Evolutionary conservation across 2,888 invertebrate genomes (phyloP).

Genomic region (Amblyteles armatorius): DNA sequence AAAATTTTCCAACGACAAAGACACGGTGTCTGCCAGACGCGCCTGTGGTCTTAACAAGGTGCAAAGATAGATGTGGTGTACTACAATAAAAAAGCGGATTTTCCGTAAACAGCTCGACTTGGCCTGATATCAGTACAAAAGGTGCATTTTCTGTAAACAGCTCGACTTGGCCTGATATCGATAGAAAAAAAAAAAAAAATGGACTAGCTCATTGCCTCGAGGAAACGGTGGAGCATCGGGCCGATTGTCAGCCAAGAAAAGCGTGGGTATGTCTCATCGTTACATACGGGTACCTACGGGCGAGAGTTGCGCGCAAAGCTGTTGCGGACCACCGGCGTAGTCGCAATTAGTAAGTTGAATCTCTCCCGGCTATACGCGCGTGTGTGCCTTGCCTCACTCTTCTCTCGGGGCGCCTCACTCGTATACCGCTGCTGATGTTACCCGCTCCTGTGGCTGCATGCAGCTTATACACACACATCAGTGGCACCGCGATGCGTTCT

Average conservation of each 20-base stretch:
- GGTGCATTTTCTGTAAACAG: no score
- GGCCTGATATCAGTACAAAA: not conserved
- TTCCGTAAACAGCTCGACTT: not conserved
- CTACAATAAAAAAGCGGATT: no score
- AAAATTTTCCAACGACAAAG: no score
- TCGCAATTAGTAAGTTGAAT: slow-evolving; percentile 82
- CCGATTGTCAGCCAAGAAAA: slow-evolving; percentile 40
- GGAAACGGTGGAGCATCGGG: slow-evolving; percentile 16
- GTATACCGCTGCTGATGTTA: slow-evolving; percentile 55
- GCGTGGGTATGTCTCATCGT: slow-evolving; percentile 77
- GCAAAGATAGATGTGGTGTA: no score
- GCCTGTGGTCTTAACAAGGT: no score
- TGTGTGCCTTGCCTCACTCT: slow-evolving; percentile 67
- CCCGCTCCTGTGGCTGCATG: slow-evolving; percentile 61
- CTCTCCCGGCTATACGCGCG: slow-evolving; percentile 76
- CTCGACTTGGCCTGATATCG: not conserved
- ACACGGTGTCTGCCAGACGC: no score
- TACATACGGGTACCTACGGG: slow-evolving; percentile 70
- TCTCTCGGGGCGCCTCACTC: slow-evolving; percentile 31
- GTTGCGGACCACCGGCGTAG: slow-evolving; percentile 79
- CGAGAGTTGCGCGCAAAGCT: slow-evolving; percentile 56
- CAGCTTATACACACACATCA: not conserved
- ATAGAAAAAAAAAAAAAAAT: not conserved
- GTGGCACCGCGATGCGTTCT: slow-evolving; percentile 24
- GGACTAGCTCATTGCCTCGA: not conserved